phyloP scores from a whole-genome alignment of 53 echinoderm and acorn worm species.

The Paracentrotus lividus region DNA sequence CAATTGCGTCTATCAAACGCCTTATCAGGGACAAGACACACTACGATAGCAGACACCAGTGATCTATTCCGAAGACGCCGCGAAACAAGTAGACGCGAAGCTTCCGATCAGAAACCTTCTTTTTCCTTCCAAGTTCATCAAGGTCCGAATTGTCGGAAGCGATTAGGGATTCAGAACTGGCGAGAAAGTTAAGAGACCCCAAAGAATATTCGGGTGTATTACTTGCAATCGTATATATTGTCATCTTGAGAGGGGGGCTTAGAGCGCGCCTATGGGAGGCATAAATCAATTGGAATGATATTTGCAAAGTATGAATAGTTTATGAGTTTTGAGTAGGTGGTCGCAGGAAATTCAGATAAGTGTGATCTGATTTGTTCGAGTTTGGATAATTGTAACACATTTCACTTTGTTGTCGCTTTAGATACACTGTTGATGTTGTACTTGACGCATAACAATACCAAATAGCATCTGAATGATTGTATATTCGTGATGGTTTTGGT shows the following conservation, averaged over 20 bases:
- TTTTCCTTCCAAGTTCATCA: conserved; percentile 24
- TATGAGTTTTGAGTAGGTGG: background rate
- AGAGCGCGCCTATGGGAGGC: background rate
- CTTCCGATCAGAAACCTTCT: conserved; percentile 33
- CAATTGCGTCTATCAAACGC: conserved; percentile 41
- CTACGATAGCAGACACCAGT: conserved; percentile 41
- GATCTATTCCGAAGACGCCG: conserved; percentile 19
- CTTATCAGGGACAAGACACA: conserved; percentile 22
- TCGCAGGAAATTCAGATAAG: background rate
- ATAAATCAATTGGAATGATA: conserved; percentile 37
- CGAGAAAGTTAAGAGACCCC: conserved; percentile 33
- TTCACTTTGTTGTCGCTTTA: background rate
- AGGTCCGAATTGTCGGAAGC: conserved; percentile 8
- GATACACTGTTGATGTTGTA: background rate
- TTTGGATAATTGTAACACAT: background rate
- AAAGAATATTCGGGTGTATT: conserved; percentile 7
- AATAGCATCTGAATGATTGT: too few species aligned
- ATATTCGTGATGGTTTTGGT: background rate
- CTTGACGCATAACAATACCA: background rate
- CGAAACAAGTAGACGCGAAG: background rate
- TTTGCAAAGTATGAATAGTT: background rate
- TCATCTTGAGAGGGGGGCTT: conserved; percentile 13
- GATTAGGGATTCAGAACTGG: conserved; percentile 10
- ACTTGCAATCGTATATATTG: conserved; percentile 18
- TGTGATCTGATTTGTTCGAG: background rate